phyloP scores from a whole-genome alignment of 1,140 invertebrate genomes.

The Leucophenga varia region DNA sequence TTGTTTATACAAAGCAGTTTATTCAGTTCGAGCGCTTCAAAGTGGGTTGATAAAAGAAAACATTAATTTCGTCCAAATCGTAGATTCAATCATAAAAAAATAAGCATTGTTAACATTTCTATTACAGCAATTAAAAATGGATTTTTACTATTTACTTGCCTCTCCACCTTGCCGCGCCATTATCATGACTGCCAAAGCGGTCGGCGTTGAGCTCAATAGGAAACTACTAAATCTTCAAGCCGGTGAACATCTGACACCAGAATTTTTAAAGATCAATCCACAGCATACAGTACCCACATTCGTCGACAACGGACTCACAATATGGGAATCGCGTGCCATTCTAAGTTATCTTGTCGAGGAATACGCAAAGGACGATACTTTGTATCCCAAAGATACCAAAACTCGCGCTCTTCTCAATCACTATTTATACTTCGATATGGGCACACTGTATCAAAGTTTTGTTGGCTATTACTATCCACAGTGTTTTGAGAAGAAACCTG shows the following conservation, averaged over 20 bases:
- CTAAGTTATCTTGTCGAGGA: slow-evolving; percentile 67
- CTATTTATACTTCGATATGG: slow-evolving; percentile 71
- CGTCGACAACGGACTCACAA: slow-evolving; percentile 64
- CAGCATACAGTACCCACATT: slow-evolving; percentile 67
- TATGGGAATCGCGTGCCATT: slow-evolving; percentile 72
- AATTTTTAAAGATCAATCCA: slow-evolving; percentile 65
- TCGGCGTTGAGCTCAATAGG: slow-evolving; percentile 73
- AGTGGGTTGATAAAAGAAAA: too few relatives aligned
- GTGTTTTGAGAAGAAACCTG: slow-evolving; percentile 64
- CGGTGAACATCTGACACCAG: slow-evolving; percentile 68
- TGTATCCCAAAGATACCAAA: slow-evolving; percentile 69
- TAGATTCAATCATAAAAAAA: too few relatives aligned
- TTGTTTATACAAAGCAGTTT: too few relatives aligned
- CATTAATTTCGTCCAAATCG: too few relatives aligned
- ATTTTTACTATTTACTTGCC: slow-evolving; percentile 67
- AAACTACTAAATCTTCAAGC: slow-evolving; percentile 65
- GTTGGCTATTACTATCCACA: slow-evolving; percentile 66
- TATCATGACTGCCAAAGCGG: slow-evolving; percentile 65
- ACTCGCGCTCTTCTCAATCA: slow-evolving; percentile 70
- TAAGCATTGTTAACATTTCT: not conserved
- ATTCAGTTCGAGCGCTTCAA: too few relatives aligned
- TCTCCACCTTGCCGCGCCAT: slow-evolving; percentile 72
- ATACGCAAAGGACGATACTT: slow-evolving; percentile 66
- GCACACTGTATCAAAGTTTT: slow-evolving; percentile 66
- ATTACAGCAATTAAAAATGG: slow-evolving; percentile 24